These are phyloP conservation scores for Alfaro cultratus DNA, from an alignment of 2,797 vertebrate genomes.

Conservation along the genomic window DNA sequence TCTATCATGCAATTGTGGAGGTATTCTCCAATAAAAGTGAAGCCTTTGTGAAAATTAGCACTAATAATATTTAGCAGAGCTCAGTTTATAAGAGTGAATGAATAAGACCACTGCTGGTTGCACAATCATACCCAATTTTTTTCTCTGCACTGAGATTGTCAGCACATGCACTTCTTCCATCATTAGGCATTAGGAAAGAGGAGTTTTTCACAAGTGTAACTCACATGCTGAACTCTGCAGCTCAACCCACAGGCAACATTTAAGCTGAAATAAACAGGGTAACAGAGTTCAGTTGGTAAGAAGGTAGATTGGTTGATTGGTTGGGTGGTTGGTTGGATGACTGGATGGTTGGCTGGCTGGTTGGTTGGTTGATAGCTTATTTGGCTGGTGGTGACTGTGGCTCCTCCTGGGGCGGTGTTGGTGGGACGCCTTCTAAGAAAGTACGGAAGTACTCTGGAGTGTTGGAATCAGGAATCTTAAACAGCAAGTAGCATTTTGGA, in stretches of 20 bases:
- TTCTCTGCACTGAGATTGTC: not conserved
- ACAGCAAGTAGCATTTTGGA: constrained; percentile 88
- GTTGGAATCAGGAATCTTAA: constrained; percentile 84
- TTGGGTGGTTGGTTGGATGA: too few species aligned
- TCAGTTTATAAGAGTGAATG: not conserved
- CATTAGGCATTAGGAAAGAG: not conserved
- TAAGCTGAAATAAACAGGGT: not conserved
- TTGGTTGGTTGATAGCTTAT: not conserved
- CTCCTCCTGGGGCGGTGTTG: constrained; percentile 57
- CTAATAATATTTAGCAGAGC: not conserved
- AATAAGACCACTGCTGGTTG: not conserved
- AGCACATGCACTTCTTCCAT: not conserved
- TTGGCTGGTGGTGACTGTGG: constrained; percentile 32
- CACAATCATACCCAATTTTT: not conserved
- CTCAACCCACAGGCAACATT: not conserved
- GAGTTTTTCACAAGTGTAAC: not conserved
- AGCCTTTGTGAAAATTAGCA: not conserved
- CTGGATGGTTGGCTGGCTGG: too few species aligned
- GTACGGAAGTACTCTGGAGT: constrained; percentile 82
- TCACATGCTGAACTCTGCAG: not conserved
- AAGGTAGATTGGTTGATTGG: too few species aligned
- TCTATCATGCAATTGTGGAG: not conserved
- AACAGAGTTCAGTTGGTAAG: not conserved
- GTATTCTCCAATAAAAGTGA: not conserved
- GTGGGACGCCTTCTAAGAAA: constrained; percentile 65